These are phyloP conservation scores for Drusus annulatus DNA, from an alignment of 1,140 invertebrate species.

Conservation along the genomic window DNA sequence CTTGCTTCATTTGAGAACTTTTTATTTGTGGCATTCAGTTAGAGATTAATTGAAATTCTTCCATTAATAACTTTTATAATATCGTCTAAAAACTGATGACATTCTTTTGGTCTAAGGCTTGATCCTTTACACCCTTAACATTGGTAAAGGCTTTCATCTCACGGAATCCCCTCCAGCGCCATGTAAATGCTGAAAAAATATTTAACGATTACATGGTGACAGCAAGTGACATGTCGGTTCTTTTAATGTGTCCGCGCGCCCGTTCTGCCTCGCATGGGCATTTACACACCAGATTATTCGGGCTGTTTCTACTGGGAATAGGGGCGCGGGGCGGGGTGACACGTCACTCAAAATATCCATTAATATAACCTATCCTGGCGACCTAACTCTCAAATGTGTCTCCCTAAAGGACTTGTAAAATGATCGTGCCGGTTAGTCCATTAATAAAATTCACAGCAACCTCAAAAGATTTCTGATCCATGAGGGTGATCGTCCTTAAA, in stretches of 20 bases:
- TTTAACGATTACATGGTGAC: slow-evolving; percentile 31
- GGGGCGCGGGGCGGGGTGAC: slow-evolving; percentile 42
- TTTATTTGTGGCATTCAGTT: no score
- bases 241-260: slow-evolving; percentile 16
- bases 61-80: no score
- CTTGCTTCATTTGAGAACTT: no score
- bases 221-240: slow-evolving; percentile 20
- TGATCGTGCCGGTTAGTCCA: slow-evolving; percentile 19
- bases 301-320: slow-evolving; percentile 45
- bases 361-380: slow-evolving; percentile 56
- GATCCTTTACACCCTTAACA: no score
- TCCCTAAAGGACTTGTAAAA: slow-evolving; percentile 39
- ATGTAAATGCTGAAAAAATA: slow-evolving; percentile 37
- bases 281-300: slow-evolving; percentile 59
- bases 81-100: no score
- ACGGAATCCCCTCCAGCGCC: slow-evolving; percentile 2
- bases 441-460: slow-evolving; percentile 31
- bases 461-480: slow-evolving; percentile 18
- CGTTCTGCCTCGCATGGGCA: slow-evolving; percentile 37
- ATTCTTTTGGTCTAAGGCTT: no score
- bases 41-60: no score
- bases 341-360: slow-evolving; percentile 59
- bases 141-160: no score
- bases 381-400: slow-evolving; percentile 42
- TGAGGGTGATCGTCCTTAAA: not conserved